phyloP scores from a whole-genome alignment of 2,797 vertebrate genomes.

The Sebastes steindachneri region DNA sequence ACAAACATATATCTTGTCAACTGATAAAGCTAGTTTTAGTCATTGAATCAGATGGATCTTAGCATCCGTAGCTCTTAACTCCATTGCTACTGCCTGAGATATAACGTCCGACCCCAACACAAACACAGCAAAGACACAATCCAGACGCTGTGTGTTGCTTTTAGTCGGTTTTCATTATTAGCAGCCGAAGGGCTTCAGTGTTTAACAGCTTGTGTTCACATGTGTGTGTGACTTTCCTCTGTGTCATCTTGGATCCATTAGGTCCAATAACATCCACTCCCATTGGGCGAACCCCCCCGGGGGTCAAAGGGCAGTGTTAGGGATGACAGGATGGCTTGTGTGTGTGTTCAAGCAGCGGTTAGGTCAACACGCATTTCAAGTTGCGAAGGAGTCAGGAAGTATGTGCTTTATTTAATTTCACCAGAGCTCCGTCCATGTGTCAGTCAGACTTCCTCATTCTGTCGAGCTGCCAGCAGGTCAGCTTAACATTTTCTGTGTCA shows the following conservation, averaged over 20 bases:
- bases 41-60: not conserved
- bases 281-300: constrained; percentile 3
- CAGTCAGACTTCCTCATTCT: not conserved
- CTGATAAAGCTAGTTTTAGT: not conserved
- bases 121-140: not conserved
- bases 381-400: constrained; percentile 26
- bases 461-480: not conserved
- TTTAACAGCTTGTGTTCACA: not conserved
- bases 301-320: constrained; percentile 57
- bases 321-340: constrained; percentile 48
- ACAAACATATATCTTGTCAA: not conserved
- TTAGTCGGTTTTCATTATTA: constrained; percentile 29
- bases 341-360: constrained; percentile 1
- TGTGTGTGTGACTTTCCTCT: not conserved
- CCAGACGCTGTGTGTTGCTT: constrained; percentile 16
- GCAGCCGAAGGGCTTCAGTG: constrained; percentile 10
- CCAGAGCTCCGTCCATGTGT: constrained; percentile 5
- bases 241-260: constrained; percentile 68
- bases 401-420: constrained; percentile 39
- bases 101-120: not conserved
- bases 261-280: constrained; percentile 73
- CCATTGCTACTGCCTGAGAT: not conserved
- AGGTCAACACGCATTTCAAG: constrained; percentile 33
- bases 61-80: not conserved
- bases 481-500: not conserved